A percentile compares a stretch with the other conserved stretches of the same genome.
Evolutionary conservation across 2,113 vertebrate species (phyloP).

Genomic region (Perognathus longimembris): DNA sequence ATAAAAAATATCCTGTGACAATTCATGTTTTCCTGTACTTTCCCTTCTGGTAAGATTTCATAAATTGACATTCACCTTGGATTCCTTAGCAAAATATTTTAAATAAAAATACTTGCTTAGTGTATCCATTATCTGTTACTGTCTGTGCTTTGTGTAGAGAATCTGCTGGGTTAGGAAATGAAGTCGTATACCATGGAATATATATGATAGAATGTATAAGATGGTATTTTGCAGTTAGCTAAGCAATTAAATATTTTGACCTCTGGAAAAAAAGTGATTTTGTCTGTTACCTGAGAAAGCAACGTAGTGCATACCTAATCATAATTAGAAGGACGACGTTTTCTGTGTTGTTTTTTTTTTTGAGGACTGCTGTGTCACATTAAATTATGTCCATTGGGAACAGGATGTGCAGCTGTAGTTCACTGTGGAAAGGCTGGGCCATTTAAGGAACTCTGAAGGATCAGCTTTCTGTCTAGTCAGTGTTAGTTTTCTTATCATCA

Average conservation of each 20-base stretch:
- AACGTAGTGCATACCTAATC: slow-evolving; percentile 38
- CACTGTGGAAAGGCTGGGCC: not conserved
- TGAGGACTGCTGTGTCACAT: not conserved
- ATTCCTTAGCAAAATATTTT: slow-evolving; percentile 31
- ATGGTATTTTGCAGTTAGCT: slow-evolving; percentile 30
- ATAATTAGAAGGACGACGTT: not conserved
- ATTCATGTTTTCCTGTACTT: not conserved
- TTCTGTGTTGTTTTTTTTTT: not conserved
- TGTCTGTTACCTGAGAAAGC: not conserved
- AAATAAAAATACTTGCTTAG: not conserved
- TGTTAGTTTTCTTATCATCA: not conserved
- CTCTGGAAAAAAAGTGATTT: slow-evolving; percentile 52
- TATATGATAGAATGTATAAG: too few species aligned
- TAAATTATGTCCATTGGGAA: slow-evolving; percentile 17
- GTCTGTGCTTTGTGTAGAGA: not conserved
- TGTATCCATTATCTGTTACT: not conserved
- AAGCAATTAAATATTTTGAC: slow-evolving; percentile 55
- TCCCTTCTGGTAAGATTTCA: not conserved
- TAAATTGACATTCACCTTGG: not conserved
- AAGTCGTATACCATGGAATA: not conserved
- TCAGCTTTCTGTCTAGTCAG: not conserved
- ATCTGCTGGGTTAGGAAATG: slow-evolving; percentile 47
- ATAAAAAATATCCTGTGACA: not conserved
- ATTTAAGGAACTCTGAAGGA: slow-evolving; percentile 46
- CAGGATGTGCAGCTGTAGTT: not conserved